These are phyloP conservation scores for Myrmophylax atrothorax DNA, from an alignment of 2,113 vertebrate species.

Conservation along the genomic window DNA sequence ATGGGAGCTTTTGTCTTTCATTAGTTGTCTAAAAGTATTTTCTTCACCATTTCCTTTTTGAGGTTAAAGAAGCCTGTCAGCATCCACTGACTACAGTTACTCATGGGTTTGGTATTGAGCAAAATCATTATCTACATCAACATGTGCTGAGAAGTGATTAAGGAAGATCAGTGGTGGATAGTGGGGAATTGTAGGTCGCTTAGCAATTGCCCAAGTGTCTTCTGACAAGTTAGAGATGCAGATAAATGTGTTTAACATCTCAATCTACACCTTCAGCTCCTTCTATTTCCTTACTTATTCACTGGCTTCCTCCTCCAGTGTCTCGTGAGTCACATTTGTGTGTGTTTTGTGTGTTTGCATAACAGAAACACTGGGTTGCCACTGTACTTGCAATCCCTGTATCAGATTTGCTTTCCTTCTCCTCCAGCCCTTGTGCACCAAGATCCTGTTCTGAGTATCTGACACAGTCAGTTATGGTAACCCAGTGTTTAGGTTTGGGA, in stretches of 20 bases:
- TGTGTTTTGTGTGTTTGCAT: background rate
- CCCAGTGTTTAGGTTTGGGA: background rate
- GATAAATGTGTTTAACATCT: background rate
- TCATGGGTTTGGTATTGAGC: slow-evolving; percentile 26
- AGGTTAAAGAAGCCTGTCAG: background rate
- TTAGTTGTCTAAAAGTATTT: background rate
- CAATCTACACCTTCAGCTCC: background rate
- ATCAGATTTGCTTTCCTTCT: background rate
- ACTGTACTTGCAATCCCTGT: background rate
- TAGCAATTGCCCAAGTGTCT: slow-evolving; percentile 7
- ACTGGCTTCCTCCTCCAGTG: background rate
- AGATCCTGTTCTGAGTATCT: background rate
- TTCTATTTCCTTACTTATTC: background rate
- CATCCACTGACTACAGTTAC: background rate
- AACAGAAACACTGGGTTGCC: background rate
- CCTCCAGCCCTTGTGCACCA: background rate
- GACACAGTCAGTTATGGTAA: background rate
- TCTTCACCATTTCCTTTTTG: background rate
- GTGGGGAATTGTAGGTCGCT: background rate
- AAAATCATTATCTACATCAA: slow-evolving; percentile 25
- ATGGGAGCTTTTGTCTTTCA: background rate
- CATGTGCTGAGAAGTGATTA: background rate
- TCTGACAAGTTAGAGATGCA: background rate
- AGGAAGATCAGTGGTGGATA: background rate
- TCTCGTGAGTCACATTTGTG: slow-evolving; percentile 24